phyloP scores from a whole-genome alignment of 2,113 vertebrate genomes.

The Oncorhynchus mykiss region DNA sequence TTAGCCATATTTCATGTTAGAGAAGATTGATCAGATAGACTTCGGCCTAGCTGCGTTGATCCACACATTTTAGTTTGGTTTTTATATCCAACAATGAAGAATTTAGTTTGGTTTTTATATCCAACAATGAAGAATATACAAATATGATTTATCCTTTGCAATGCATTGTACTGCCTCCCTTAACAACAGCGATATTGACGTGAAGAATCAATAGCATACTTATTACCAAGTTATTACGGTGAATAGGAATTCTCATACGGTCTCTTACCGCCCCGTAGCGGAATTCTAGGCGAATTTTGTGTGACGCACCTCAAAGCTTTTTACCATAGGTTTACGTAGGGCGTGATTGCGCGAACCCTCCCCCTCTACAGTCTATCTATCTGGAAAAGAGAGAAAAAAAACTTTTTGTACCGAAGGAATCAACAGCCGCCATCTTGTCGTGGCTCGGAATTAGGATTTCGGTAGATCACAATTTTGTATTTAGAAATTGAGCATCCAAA shows the following conservation, averaged over 20 bases:
- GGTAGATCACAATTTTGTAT: slow-evolving; percentile 71
- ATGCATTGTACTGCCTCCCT: neutral
- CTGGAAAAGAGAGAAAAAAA: slow-evolving; percentile 88
- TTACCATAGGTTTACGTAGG: slow-evolving; percentile 64
- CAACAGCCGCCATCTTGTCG: slow-evolving; percentile 98
- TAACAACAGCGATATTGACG: neutral
- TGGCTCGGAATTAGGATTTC: slow-evolving; percentile 88
- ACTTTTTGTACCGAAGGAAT: slow-evolving; percentile 90
- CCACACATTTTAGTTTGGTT: too few relatives aligned
- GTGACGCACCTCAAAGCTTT: slow-evolving; percentile 32
- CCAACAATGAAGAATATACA: too few relatives aligned
- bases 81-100: too few relatives aligned
- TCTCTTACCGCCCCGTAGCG: slow-evolving; percentile 60
- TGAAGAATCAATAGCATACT: neutral
- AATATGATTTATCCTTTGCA: too few relatives aligned
- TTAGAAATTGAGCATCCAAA: slow-evolving; percentile 66
- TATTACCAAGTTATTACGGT: neutral
- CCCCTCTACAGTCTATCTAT: slow-evolving; percentile 83
- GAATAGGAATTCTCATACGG: neutral
- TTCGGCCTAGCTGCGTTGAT: too few relatives aligned
- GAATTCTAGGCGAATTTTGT: slow-evolving; percentile 13
- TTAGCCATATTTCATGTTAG: too few relatives aligned
- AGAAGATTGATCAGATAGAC: too few relatives aligned
- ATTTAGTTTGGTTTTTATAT: too few relatives aligned
- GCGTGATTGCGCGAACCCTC: slow-evolving; percentile 82